Evolutionary conservation across 92 coral and sea anemone genomes (phyloP).

Genomic region (Virgularia gustaviana): DNA sequence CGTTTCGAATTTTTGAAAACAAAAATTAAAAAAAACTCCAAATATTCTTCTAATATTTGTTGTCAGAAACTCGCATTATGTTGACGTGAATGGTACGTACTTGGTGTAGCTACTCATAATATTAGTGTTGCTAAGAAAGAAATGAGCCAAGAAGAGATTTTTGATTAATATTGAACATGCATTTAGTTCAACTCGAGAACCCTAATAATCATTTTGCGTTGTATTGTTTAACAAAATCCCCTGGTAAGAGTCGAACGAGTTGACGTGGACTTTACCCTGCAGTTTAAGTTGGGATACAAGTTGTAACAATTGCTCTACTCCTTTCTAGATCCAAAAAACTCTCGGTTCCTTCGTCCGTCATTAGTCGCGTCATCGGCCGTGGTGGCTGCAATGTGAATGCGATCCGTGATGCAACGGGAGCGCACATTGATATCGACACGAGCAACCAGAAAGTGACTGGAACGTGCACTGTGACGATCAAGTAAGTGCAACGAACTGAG

Average conservation of each 20-base stretch:
- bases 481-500: conserved; percentile 71
- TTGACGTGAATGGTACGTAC: no score
- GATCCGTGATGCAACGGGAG: conserved; percentile 96
- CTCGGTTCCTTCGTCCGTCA: conserved; percentile 92
- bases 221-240: neutral
- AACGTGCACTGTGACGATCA: conserved; percentile 86
- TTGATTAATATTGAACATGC: neutral
- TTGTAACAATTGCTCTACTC: neutral
- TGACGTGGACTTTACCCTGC: no score
- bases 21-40: no score
- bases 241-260: neutral
- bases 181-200: no score
- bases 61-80: no score
- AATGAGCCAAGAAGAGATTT: neutral
- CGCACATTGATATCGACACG: conserved; percentile 94
- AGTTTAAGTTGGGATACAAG: neutral
- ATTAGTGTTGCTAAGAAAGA: no score
- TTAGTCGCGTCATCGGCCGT: conserved; percentile 95
- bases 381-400: conserved; percentile 97
- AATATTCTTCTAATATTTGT: no score
- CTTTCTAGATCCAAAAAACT: conserved; percentile 86
- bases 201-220: neutral
- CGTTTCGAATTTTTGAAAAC: no score
- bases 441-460: conserved; percentile 93
- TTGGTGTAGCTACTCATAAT: no score